These are phyloP conservation scores for Volucella inanis DNA, from an alignment of 2,888 invertebrate genomes.

Conservation along the genomic window DNA sequence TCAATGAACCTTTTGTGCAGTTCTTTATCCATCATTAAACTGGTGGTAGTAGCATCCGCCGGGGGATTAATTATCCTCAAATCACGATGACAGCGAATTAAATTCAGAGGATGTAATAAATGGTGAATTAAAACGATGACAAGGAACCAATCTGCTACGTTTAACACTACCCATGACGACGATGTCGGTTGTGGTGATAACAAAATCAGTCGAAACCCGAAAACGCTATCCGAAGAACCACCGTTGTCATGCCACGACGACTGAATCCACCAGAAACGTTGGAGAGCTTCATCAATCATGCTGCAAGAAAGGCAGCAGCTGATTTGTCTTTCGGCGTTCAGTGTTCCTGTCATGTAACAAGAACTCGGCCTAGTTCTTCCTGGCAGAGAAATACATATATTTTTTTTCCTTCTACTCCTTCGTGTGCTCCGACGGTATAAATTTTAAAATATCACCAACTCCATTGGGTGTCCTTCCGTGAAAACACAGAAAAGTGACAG, in stretches of 20 bases:
- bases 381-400: constrained; percentile 22
- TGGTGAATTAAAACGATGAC: constrained; percentile 73
- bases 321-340: constrained; percentile 73
- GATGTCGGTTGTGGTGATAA: constrained; percentile 15
- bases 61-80: constrained; percentile 70
- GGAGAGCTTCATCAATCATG: constrained; percentile 72
- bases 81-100: constrained; percentile 70
- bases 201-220: constrained; percentile 52
- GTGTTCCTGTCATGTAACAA: constrained; percentile 73
- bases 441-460: constrained; percentile 70
- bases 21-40: neutral
- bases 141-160: constrained; percentile 71
- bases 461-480: constrained; percentile 46
- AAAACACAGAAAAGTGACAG: constrained; percentile 12
- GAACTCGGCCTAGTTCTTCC: constrained; percentile 71
- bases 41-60: constrained; percentile 25
- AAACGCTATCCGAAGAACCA: constrained; percentile 43
- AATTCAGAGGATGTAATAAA: constrained; percentile 70
- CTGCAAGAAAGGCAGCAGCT: constrained; percentile 68
- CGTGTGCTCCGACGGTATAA: constrained; percentile 49
- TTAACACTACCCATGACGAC: constrained; percentile 53
- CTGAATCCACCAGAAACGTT: constrained; percentile 43
- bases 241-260: constrained; percentile 3
- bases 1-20: constrained; percentile 46
- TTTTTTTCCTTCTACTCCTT: constrained; percentile 13